A percentile compares a stretch with the other conserved stretches of the same genome.
Evolutionary conservation across 2,888 invertebrate genomes (phyloP).

Genomic region (Himalopsyche japonica): DNA sequence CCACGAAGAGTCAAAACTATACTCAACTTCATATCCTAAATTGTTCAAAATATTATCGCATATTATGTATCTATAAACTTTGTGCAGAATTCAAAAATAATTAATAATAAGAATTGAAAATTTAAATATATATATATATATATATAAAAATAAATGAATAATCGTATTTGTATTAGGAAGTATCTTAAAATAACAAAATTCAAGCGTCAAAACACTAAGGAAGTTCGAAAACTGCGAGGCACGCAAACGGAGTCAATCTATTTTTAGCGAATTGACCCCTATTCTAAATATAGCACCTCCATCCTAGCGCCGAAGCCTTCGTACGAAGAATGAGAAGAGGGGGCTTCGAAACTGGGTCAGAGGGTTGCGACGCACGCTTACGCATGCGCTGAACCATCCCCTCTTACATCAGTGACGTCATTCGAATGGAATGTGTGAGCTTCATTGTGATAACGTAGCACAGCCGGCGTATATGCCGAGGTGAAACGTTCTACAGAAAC

Average conservation of each 20-base stretch:
- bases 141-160: not conserved
- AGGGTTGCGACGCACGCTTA: constrained; percentile 22
- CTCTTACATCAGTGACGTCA: constrained; percentile 26
- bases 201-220: constrained; percentile 15
- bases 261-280: constrained; percentile 37
- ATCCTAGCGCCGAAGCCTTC: constrained; percentile 8
- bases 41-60: too few relatives aligned
- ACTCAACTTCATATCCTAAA: too few relatives aligned
- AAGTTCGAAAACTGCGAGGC: not conserved
- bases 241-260: constrained; percentile 15
- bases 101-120: too few relatives aligned
- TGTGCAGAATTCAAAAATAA: too few relatives aligned
- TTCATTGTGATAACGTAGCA: constrained; percentile 6
- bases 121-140: too few relatives aligned
- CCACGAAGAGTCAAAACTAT: too few relatives aligned
- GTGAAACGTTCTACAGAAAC: not conserved
- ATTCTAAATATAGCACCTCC: constrained; percentile 36
- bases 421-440: constrained; percentile 10
- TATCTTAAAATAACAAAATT: not conserved
- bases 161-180: not conserved
- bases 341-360: constrained; percentile 27
- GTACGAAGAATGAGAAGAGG: constrained; percentile 7
- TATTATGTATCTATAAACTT: too few relatives aligned
- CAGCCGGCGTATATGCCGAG: not conserved
- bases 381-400: constrained; percentile 22